Evolutionary conservation across 2,113 vertebrate genomes (phyloP), one percentile per base, ranked within the genome.

Genomic region (Eolophus roseicapilla): DNA sequence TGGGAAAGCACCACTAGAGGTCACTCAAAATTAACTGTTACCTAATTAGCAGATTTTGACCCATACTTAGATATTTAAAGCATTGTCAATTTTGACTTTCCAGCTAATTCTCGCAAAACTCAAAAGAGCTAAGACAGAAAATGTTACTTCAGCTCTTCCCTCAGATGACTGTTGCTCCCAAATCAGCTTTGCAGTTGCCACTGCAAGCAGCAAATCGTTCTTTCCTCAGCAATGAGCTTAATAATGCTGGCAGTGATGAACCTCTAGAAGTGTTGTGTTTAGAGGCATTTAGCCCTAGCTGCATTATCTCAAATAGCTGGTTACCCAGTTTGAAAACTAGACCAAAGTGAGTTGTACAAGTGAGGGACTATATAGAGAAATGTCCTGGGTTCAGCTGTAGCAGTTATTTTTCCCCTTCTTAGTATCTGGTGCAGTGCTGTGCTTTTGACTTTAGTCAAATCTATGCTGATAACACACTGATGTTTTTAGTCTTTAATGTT

Each of bases 1-100:
- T 91, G 64, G 80, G 29, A 90, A 96, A 86, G 14, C 52, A 84
- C 90, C 95, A 94, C 92, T 97, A 97, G 94, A 96, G 94, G 93
- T 95, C 95, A 97, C 91, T 92, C 95, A 60, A 84, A 82, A 93
- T 86, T 95, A 95, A 92, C 93, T 92, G 59, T 95, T 96, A 82
- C 74, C 77, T 84, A 91, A 96, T 97, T 92, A 96, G 19, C 86
- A 71, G 50, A 3, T 35, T 65, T 73, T 87, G 62, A 89, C 82
- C 63, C 7, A 2, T 59, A 6, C 77, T 68, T 84, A 15, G 13
- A 5, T 24, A 17, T 17, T 31, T 14, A 57, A n/a, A 43, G 7
- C 47, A 39, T 10, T 20, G 13, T 23, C 25, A 13, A 0, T 11
- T 79, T 78, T 29, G 37, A 47, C 46, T 75, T 39, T 60, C 83